Evolutionary conservation across 2,888 invertebrate genomes (phyloP).

Genomic region (Tachina grossa): DNA sequence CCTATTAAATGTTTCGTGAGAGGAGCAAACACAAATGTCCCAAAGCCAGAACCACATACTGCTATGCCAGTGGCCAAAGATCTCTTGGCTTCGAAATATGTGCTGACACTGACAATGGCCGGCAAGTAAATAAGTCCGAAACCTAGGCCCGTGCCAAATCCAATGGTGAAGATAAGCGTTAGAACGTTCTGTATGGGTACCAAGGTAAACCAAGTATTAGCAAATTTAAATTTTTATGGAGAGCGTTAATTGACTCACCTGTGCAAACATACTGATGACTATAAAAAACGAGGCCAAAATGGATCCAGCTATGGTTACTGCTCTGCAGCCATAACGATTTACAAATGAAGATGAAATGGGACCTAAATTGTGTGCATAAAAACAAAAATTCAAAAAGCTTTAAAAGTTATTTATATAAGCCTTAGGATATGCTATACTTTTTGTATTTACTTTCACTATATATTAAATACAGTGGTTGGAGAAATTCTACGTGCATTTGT

Average conservation of each 20-base stretch:
- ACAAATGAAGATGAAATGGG: constrained; percentile 97
- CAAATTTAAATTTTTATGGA: background rate
- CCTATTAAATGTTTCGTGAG: constrained; percentile 88
- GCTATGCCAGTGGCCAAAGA: constrained; percentile 93
- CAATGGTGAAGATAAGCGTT: constrained; percentile 95
- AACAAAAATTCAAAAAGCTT: background rate
- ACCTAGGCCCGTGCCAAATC: constrained; percentile 96
- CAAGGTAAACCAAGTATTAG: background rate
- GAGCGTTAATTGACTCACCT: constrained; percentile 11
- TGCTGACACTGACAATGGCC: constrained; percentile 98
- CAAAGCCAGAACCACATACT: constrained; percentile 93
- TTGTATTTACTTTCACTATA: background rate
- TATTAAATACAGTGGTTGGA: background rate
- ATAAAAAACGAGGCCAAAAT: constrained; percentile 91
- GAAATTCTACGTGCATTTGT: background rate
- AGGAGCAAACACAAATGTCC: constrained; percentile 96
- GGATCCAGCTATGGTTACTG: constrained; percentile 95
- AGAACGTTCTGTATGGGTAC: constrained; percentile 85
- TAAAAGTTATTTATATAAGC: background rate
- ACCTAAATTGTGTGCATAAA: constrained; percentile 85
- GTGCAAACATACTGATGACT: constrained; percentile 90
- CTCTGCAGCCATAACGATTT: constrained; percentile 96
- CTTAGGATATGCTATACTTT: constrained; percentile 56
- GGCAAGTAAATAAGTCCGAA: constrained; percentile 99
- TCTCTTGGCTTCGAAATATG: constrained; percentile 97